These are phyloP conservation scores for Dasyprocta punctata DNA, from an alignment of 2,113 vertebrate species.

Conservation along the genomic window DNA sequence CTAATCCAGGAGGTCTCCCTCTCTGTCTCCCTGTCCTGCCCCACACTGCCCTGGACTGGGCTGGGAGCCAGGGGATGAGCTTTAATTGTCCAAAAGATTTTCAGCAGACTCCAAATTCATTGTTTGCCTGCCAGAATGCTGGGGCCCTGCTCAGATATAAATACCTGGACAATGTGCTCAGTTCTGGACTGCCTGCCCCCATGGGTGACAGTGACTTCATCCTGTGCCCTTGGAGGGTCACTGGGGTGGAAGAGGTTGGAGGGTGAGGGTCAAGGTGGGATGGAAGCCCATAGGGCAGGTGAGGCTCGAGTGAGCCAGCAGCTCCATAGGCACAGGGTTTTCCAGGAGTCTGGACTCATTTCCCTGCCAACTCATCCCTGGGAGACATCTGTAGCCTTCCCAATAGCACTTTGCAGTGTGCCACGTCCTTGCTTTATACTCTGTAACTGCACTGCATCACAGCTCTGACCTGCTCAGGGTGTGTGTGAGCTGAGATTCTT, in stretches of 20 bases:
- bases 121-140: constrained; percentile 47
- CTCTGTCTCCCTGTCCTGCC: background rate
- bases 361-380: background rate
- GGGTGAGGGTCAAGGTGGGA: background rate
- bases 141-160: constrained; percentile 59
- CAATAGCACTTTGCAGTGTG: background rate
- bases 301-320: background rate
- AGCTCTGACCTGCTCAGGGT: background rate
- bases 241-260: constrained; percentile 39
- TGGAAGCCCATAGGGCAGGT: background rate
- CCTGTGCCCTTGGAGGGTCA: constrained; percentile 46
- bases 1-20: background rate
- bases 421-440: background rate
- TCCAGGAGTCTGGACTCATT: background rate
- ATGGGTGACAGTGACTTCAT: background rate
- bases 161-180: constrained; percentile 57
- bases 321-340: background rate
- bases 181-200: background rate
- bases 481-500: background rate
- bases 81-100: constrained; percentile 70
- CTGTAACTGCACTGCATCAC: rapidly evolving
- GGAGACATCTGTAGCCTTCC: background rate
- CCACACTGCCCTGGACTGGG: constrained; percentile 26
- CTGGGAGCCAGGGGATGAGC: constrained; percentile 44
- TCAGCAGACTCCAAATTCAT: constrained; percentile 65